Evolutionary conservation across 2,797 vertebrate species (phyloP), one percentile per base, ranked within the genome.

Genomic region (Rhadinocentrus ornatus): DNA sequence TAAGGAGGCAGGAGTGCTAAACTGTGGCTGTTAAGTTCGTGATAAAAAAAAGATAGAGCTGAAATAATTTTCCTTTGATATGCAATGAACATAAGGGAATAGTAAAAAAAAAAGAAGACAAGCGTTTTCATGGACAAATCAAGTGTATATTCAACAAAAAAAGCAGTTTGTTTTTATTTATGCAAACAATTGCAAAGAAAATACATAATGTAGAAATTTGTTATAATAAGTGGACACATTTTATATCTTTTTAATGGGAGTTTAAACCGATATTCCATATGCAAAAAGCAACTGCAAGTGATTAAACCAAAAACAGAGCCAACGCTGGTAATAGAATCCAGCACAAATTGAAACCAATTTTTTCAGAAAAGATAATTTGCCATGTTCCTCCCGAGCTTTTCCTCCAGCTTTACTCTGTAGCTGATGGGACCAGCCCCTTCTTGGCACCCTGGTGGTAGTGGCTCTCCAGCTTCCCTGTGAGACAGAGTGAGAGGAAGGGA

Each of bases 361-460:
- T n/a, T 65, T 60, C 29, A n/a, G 44, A 66, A 59, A 67, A 52
- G 54, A 61, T 31, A 7, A 77, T 77, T 69, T 68, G 46, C 69
- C 35, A 15, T 37, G 48, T 88, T 79, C 69, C 58, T 11, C 65
- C 73, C 78, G 75, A 52, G 71, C 67, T 35, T 63, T 64, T 69
- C 68, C 58, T 80, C 69, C 37, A 62, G 71, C 39, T 62, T 94
- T 91, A 97, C 48, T 90, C 86, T 64, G 86, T 86, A 1, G 90
- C 92, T 73, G 96, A 96, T 81, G 95, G 95, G 94, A 97, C 94
- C 94, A 99, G 95, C 90, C 96, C 97, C 93, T 96, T 97, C 94
- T 96, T 98, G 76, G 97, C 97, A 92, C 96, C 97, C 91, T 96
- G 96, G 91, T 98, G 97, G 91, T 96, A 95, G 83, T 96, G 96